Conservation (phyloP, 2,797 vertebrate genomes). For the Falco peregrinus region DNA sequence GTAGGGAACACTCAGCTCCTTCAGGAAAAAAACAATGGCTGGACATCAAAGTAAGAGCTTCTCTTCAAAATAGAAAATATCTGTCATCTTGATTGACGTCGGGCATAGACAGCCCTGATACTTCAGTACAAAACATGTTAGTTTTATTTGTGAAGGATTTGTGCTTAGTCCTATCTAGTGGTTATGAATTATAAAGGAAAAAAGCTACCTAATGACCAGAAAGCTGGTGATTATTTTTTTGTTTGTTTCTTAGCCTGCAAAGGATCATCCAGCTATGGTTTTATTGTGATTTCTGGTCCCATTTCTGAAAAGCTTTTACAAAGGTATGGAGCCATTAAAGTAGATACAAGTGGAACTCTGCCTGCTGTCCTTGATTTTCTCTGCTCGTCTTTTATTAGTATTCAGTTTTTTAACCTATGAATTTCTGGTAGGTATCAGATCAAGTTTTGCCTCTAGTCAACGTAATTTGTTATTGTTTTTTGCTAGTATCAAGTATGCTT, state of each 20-base stretch:
- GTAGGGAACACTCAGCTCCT: background rate
- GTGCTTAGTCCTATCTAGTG: background rate
- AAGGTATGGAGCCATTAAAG: background rate
- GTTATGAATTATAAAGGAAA: background rate
- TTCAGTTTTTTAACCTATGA: slow-evolving; percentile 25
- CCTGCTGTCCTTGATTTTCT: background rate
- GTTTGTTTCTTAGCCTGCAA: background rate
- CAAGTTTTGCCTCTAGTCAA: slow-evolving; percentile 2
- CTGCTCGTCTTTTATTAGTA: background rate
- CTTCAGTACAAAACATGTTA: background rate
- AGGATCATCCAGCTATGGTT: background rate
- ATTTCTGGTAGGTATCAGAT: slow-evolving; percentile 8
- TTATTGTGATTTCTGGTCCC: slow-evolving; percentile 10
- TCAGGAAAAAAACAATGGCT: background rate
- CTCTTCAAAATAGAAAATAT: background rate
- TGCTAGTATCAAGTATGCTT: background rate
- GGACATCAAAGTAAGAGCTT: background rate
- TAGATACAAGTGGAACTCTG: background rate
- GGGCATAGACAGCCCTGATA: background rate
- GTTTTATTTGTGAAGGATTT: background rate
- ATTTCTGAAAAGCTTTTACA: slow-evolving; percentile 9
- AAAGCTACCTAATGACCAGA: background rate
- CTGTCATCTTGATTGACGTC: background rate
- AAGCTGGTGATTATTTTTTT: background rate
- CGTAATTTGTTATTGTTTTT: background rate